Conservation (phyloP, 2,888 invertebrate species). For the Sarcophaga variegata region DNA sequence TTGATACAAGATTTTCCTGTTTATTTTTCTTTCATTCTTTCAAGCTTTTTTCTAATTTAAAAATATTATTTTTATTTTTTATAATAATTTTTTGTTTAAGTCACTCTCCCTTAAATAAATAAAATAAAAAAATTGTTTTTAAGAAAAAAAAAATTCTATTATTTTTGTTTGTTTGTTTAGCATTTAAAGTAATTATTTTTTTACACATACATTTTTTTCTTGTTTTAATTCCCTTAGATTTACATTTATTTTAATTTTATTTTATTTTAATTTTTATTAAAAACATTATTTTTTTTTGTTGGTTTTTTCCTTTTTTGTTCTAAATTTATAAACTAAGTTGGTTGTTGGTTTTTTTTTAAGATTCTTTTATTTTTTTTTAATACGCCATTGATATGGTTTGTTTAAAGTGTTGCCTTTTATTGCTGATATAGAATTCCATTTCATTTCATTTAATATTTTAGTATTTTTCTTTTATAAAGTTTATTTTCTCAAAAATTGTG, state of each 20-base stretch:
- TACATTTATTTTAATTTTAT: slow-evolving; percentile 55
- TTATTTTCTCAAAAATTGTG: slow-evolving; percentile 54
- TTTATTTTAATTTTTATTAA: slow-evolving; percentile 1
- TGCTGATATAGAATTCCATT: slow-evolving; percentile 76
- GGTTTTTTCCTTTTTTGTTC: slow-evolving; percentile 21
- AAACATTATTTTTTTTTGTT: slow-evolving; percentile 47
- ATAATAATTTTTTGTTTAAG: slow-evolving; percentile 41
- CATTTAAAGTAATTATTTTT: slow-evolving; percentile 14
- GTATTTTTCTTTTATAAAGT: slow-evolving; percentile 59
- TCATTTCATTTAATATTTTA: slow-evolving; percentile 56
- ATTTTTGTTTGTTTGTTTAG: background rate
- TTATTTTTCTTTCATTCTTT: background rate
- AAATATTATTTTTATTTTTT: slow-evolving; percentile 23
- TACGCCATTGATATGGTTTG: slow-evolving; percentile 79
- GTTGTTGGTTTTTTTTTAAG: slow-evolving; percentile 35
- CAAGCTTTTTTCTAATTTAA: background rate
- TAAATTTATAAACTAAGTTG: slow-evolving; percentile 53
- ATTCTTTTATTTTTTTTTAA: slow-evolving; percentile 70
- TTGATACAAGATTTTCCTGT: slow-evolving; percentile 41
- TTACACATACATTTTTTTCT: background rate
- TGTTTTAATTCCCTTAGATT: slow-evolving; percentile 2
- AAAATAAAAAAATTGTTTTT: slow-evolving; percentile 19
- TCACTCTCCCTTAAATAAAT: slow-evolving; percentile 62
- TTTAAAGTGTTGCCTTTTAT: slow-evolving; percentile 75
- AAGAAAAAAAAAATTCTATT: slow-evolving; percentile 11